Conservation (phyloP, 2,888 invertebrate species). For the Metellina segmentata region DNA sequence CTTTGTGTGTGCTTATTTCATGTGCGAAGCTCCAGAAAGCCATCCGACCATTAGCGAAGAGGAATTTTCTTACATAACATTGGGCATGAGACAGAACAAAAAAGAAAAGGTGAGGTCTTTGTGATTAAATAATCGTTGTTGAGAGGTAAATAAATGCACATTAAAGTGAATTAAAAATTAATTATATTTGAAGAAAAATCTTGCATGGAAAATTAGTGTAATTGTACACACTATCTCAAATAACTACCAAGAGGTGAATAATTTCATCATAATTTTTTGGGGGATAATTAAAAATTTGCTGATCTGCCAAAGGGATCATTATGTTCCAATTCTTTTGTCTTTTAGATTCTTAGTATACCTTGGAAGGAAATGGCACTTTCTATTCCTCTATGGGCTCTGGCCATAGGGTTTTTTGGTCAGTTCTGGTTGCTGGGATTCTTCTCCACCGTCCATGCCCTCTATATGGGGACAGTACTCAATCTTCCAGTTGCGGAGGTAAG, state of each 20-base stretch:
- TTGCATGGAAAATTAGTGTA: neutral
- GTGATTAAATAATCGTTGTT: neutral
- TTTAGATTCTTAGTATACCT: slow-evolving; percentile 56
- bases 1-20: slow-evolving; percentile 27
- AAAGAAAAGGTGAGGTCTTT: slow-evolving; percentile 51
- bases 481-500: slow-evolving; percentile 59
- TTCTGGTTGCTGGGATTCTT: slow-evolving; percentile 74
- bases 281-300: neutral
- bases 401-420: slow-evolving; percentile 71
- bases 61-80: slow-evolving; percentile 23
- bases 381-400: slow-evolving; percentile 66
- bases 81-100: neutral
- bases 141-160: neutral
- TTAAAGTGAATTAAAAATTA: neutral
- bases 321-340: neutral
- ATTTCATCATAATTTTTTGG: neutral
- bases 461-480: slow-evolving; percentile 65
- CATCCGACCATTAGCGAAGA: slow-evolving; percentile 51
- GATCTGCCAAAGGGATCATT: neutral
- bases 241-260: no score
- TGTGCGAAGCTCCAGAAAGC: slow-evolving; percentile 47
- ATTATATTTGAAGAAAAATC: neutral
- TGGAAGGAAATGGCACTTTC: slow-evolving; percentile 69
- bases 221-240: no score
- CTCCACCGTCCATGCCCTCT: slow-evolving; percentile 69